Evolutionary conservation across 53 echinoderm and acorn worm genomes (phyloP), one percentile per base, ranked within the genome.

Genomic region (Holothuria scabra): DNA sequence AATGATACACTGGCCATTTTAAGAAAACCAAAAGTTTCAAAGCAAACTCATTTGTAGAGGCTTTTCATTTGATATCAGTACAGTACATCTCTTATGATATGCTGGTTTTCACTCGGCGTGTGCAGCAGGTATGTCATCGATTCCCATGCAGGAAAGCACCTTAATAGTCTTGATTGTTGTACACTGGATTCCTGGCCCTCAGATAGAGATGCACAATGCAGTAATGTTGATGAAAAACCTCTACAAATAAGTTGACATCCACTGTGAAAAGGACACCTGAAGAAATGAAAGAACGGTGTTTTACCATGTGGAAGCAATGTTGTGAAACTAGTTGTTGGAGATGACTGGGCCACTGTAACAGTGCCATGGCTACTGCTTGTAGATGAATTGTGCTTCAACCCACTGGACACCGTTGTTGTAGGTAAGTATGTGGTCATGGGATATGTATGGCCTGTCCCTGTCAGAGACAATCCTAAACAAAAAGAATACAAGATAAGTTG

Each of bases 371-470:
- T 38, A 49, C 68, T 64, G 59, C 57, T 69, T 31, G 74, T 46
- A 20, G 59, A 58, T 38, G 88, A 22, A 75, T 80, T 92, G 49
- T 83, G 85, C 60, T 85, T 90, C 32, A 76, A 79, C 48, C 66
- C 79, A 11, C 76, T 28, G 31, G 86, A 82, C 4, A 84, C 59
- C 48, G 94, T 84, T 29, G 92, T 84, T 21, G 96, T 89, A 2
- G 97, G 97, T 59, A 93, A 67, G 83, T 97, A 97, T 32, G 90
- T 92, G 37, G 94, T 97, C 97, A 97, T 97, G 22, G 97, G 97
- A 86, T 86, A 97, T 62, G 97, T 97, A 90, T 97, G 97, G 24
- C 97, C 97, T 19, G 94, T 82, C 25, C 97, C 97, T 25, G 92
- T 83, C 64, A 92, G 87, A 44, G 89, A 86, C n/a, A 93, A 59